Evolutionary conservation across 2,113 vertebrate genomes (phyloP).

Genomic region (Psophia crepitans): DNA sequence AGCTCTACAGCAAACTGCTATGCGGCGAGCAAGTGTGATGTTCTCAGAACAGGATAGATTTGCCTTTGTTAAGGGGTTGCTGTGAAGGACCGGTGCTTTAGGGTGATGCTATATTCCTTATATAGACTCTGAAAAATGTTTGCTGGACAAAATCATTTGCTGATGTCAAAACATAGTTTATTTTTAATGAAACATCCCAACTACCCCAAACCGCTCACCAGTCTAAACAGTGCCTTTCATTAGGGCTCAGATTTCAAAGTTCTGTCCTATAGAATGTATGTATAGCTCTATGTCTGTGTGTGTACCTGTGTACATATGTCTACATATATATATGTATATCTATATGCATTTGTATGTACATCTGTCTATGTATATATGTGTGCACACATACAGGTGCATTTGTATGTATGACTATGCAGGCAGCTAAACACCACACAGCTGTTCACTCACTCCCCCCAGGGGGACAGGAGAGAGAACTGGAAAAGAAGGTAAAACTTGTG

Average conservation of each 20-base stretch:
- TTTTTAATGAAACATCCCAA: not conserved
- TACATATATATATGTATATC: accelerated
- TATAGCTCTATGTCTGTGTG: not conserved
- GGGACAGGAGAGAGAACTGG: too few relatives aligned
- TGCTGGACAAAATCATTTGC: not conserved
- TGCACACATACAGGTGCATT: not conserved
- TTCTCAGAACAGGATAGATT: not conserved
- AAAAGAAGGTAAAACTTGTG: too few relatives aligned
- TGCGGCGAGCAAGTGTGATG: not conserved
- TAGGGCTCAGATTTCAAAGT: not conserved
- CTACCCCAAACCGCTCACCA: not conserved
- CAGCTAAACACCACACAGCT: not conserved
- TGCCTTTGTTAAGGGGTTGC: not conserved
- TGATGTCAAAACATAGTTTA: not conserved
- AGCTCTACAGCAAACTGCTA: not conserved
- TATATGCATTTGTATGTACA: not conserved
- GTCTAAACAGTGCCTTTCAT: not conserved
- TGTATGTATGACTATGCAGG: not conserved
- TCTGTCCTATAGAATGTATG: not conserved
- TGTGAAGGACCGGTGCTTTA: not conserved
- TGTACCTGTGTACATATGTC: not conserved
- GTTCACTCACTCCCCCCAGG: too few relatives aligned
- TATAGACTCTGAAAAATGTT: not conserved
- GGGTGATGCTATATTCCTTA: not conserved
- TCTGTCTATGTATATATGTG: not conserved